Evolutionary conservation across 2,113 vertebrate genomes (phyloP), one percentile per base, ranked within the genome.

Genomic region (Ochotona princeps): DNA sequence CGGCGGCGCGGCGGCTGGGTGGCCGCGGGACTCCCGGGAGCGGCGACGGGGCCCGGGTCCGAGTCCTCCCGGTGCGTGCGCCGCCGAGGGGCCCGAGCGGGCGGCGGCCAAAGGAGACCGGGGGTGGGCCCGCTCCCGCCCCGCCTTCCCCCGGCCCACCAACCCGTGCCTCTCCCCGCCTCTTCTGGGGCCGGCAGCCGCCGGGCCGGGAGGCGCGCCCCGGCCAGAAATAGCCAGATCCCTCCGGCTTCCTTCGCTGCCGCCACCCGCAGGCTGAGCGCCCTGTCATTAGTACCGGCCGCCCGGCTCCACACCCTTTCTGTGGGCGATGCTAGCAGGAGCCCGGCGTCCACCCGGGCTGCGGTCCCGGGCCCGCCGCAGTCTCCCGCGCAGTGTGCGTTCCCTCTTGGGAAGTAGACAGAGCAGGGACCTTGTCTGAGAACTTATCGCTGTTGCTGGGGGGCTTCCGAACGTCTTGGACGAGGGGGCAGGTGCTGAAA

Each of bases 231-330:
- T 96, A 96, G 93, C 75, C 32, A 9, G 75, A 66, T 73, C 66
- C 81, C 88, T 89, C 81, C 86, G 12, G 81, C 76, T 94, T 95
- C 94, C 90, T 90, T 73, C 23, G 4, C 90, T 4, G 44, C 90
- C 51, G 74, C 94, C 94, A 78, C 88, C 95, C 92, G 49, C 96
- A 17, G 85, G 94, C 83, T 74, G 23, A 60, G 26, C 63, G 90
- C 89, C 96, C 96, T 95, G 95, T 96, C 91, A 96, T 97, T 97
- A 96, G 63, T 8, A 5, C 20, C 9, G 82, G 85, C 91, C 3
- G 82, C 83, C 66, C 1, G 13, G 83, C 61, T 83, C 92, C 89
- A 95, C 89, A 72, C 94, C 96, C 96, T 86, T 47, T 74, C 67
- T 60, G 90, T 28, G 91, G 86, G 79, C 83, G 61, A 44, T 44